Conservation (phyloP, 2,888 invertebrate species). For the Orthosia gracilis region DNA sequence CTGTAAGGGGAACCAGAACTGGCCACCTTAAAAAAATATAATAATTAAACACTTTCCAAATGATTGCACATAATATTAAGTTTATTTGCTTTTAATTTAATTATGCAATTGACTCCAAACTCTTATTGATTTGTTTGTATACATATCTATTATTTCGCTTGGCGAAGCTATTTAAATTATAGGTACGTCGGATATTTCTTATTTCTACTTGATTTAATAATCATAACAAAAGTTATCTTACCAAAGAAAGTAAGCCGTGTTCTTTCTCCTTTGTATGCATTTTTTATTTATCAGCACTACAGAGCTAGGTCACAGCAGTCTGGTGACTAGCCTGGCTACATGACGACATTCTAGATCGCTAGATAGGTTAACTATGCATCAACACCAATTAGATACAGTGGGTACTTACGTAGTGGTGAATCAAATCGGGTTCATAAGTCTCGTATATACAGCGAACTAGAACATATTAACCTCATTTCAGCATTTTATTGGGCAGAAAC, state of each 20-base stretch:
- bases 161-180: not conserved
- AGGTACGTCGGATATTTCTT: not conserved
- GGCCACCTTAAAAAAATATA: too few relatives aligned
- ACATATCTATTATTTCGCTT: not conserved
- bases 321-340: conserved; percentile 11
- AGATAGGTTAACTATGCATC: conserved; percentile 47
- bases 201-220: not conserved
- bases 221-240: not conserved
- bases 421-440: conserved; percentile 73
- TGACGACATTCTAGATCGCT: conserved; percentile 24
- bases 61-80: not conserved
- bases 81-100: not conserved
- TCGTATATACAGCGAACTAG: conserved; percentile 69
- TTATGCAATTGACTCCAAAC: not conserved
- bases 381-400: conserved; percentile 50
- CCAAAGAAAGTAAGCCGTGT: conserved; percentile 9
- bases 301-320: not conserved
- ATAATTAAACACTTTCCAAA: not conserved
- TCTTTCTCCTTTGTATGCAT: conserved; percentile 7
- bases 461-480: conserved; percentile 77
- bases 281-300: conserved; percentile 6
- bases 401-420: conserved; percentile 80
- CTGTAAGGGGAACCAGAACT: too few relatives aligned
- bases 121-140: not conserved
- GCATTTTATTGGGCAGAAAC: conserved; percentile 53